Percentiles rank a stretch among this genome's conserved stretches.
Conservation (phyloP, 2,113 vertebrate species). For the Antechinus flavipes region DNA sequence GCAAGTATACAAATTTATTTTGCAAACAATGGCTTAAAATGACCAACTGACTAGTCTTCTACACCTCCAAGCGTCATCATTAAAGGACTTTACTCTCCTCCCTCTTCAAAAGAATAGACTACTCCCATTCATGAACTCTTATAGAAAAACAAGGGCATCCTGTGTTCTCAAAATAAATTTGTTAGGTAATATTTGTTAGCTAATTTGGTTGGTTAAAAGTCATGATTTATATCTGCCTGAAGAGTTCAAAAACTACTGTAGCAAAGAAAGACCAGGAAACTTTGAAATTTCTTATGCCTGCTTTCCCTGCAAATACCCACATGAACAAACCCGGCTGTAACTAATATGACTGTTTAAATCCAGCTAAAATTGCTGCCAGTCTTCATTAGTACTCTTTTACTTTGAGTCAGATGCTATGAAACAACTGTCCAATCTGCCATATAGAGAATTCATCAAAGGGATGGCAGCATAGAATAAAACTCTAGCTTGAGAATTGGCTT, state of each 20-base stretch:
- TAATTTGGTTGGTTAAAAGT: background rate
- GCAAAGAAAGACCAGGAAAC: background rate
- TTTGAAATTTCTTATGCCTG: conserved; percentile 5
- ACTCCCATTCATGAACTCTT: background rate
- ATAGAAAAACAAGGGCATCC: background rate
- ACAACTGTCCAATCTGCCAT: background rate
- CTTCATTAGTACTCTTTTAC: conserved; percentile 61
- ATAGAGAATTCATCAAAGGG: conserved; percentile 46
- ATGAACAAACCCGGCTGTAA: conserved; percentile 28
- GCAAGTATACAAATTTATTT: background rate
- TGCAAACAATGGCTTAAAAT: background rate
- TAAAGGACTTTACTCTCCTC: background rate
- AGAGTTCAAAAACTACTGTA: background rate
- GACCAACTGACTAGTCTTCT: background rate
- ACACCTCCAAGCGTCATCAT: background rate
- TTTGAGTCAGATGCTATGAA: conserved; percentile 12
- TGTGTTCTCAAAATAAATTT: background rate
- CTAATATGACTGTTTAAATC: conserved; percentile 59
- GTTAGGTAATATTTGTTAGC: background rate
- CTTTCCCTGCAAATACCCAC: background rate
- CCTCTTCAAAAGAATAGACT: background rate
- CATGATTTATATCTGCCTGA: background rate
- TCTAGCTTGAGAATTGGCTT: conserved; percentile 36
- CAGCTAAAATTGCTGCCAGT: conserved; percentile 36
- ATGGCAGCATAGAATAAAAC: conserved; percentile 1